phyloP scores from a whole-genome alignment of 2,888 invertebrate species.

The Oegoconia quadripuncta region DNA sequence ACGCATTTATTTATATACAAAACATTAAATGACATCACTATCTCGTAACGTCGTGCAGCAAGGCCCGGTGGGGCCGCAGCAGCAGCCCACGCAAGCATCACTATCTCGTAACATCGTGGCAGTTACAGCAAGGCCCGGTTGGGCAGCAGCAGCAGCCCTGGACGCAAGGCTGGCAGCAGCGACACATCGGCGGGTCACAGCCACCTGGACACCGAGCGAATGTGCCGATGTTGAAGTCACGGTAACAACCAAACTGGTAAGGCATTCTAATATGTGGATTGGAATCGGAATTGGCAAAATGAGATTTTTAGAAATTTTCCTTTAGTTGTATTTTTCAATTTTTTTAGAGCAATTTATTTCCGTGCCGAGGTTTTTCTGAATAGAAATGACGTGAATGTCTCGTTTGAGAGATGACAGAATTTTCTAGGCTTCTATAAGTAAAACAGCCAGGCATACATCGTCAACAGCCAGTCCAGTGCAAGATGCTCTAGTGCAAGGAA shows the following conservation, averaged over 20 bases:
- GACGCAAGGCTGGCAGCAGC: conserved; percentile 34
- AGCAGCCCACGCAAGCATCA: conserved; percentile 35
- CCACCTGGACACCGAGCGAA: conserved; percentile 55
- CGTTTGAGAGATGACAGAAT: too few relatives aligned
- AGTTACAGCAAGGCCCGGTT: conserved; percentile 47
- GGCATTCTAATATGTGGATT: conserved; percentile 35
- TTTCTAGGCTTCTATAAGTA: too few relatives aligned
- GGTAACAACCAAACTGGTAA: conserved; percentile 51
- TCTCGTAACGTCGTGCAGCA: conserved; percentile 34
- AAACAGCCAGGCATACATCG: too few relatives aligned
- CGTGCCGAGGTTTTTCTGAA: too few relatives aligned
- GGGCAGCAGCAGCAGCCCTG: conserved; percentile 43
- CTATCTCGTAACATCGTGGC: conserved; percentile 26
- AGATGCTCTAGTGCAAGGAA: too few relatives aligned
- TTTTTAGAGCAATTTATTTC: background rate
- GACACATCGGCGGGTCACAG: conserved; percentile 36
- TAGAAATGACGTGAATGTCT: too few relatives aligned
- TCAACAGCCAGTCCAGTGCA: too few relatives aligned
- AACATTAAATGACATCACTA: background rate
- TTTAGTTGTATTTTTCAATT: conserved; percentile 3
- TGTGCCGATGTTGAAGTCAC: conserved; percentile 51
- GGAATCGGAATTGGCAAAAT: background rate
- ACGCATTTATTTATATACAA: conserved; percentile 4
- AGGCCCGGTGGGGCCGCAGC: conserved; percentile 46
- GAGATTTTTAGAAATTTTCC: background rate